Base-by-base conservation (phyloP, 2,888 invertebrate genomes). In the Strigamia maritima region DNA sequence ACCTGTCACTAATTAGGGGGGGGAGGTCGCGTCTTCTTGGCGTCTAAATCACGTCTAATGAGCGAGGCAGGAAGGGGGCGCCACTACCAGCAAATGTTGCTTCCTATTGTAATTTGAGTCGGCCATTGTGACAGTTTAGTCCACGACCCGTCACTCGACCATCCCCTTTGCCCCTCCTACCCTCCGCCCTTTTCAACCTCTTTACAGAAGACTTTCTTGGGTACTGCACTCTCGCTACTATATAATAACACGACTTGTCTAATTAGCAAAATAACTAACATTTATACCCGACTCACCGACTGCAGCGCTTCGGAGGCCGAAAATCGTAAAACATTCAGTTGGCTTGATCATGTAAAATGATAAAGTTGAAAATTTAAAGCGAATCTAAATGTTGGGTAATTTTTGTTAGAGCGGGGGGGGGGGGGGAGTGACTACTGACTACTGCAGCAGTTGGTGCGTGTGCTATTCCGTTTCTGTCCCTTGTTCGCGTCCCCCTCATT, bases 1-100 rank as follows among this genome's bases (percentile, higher is more conserved):
- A 60, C 60, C 60, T 60, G 60, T 60, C 60, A 60, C 60, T 60
- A 60, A 60, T 60, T 60, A 60, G 60, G 60, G 60, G 60, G 60
- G 60, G 60, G 31, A 60, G 60, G 60, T 60, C 60, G 60, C 60
- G 60, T 60, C 60, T 60, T 60, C 60, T 60, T 60, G 60, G 60
- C 60, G 60, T 60, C 60, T 60, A 60, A 60, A 60, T 60, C 60
- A 60, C 60, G 60, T 60, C 60, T 60, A 60, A 60, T 60, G 60
- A 60, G 60, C 19, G 60, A 60, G 60, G 60, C 60, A 8, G 60
- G 60, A 10, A 60, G 60, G 60, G 60, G 60, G 60, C 60, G 60
- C 60, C 60, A 60, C 60, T n/a, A 24, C 60, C 60, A 60, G 60
- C 60, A 60, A 60, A 60, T 60, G 60, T 60, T 60, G 60, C 60